A percentile compares a stretch with the other conserved stretches of the same genome.
Evolutionary conservation across 2,888 invertebrate genomes (phyloP).

Genomic region (Sinentomon sp.): DNA sequence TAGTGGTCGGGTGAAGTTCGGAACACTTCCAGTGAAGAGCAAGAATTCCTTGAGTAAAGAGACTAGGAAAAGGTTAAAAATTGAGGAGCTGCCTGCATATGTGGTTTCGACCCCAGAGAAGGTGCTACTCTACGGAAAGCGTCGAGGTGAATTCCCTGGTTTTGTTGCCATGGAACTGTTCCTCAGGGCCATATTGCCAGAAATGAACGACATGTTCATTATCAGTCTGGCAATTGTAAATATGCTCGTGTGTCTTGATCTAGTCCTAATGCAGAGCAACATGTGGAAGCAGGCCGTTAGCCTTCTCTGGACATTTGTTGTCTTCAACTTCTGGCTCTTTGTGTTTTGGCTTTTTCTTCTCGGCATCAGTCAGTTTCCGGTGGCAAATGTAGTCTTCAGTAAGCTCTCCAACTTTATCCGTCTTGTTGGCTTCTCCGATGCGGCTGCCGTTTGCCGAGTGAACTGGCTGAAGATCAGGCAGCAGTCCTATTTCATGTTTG

Average conservation of each 20-base stretch:
- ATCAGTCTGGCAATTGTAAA: conserved; percentile 23
- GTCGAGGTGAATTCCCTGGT: conserved; percentile 22
- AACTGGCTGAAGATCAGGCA: conserved; percentile 16
- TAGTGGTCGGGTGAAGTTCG: conserved; percentile 25
- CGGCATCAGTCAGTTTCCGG: conserved; percentile 21
- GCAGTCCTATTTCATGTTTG: conserved; percentile 17
- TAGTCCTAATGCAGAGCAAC: conserved; percentile 21
- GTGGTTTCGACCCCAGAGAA: conserved; percentile 22
- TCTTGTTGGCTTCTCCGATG: conserved; percentile 18
- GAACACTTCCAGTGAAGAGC: conserved; percentile 17
- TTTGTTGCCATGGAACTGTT: conserved; percentile 23
- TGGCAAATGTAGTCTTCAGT: conserved; percentile 19
- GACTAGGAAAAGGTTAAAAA: too few relatives aligned
- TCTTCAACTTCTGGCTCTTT: conserved; percentile 23
- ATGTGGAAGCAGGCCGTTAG: conserved; percentile 20
- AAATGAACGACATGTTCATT: conserved; percentile 26
- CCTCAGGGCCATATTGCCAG: conserved; percentile 23
- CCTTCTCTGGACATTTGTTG: conserved; percentile 21
- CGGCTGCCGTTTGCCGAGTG: conserved; percentile 18
- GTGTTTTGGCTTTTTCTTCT: conserved; percentile 23
- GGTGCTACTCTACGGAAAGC: conserved; percentile 21
- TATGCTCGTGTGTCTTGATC: conserved; percentile 22
- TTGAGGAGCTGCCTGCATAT: conserved; percentile 19
- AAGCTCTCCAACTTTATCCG: conserved; percentile 19
- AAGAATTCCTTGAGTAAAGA: too few relatives aligned